Percentiles rank a stretch among this genome's conserved stretches.
phyloP scores from a whole-genome alignment of 2,797 vertebrate genomes.

The Sardinella longiceps region DNA sequence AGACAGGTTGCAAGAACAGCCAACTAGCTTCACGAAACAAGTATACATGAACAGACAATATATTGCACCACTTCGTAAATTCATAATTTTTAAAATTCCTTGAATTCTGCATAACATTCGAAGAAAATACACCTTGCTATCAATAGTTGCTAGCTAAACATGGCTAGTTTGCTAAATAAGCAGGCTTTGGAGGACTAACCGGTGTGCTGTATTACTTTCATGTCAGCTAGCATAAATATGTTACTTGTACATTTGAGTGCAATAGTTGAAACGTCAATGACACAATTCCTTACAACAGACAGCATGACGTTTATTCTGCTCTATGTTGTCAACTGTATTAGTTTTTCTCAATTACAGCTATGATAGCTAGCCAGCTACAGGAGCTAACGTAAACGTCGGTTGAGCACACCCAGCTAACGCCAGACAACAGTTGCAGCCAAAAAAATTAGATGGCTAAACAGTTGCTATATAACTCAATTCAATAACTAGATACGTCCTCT shows the following conservation, averaged over 20 bases:
- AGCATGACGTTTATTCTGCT: background rate
- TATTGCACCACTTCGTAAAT: background rate
- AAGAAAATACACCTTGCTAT: background rate
- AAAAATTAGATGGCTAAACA: background rate
- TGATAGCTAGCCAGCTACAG: background rate
- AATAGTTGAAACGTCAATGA: background rate
- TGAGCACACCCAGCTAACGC: background rate
- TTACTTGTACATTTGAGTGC: background rate
- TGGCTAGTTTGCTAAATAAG: background rate
- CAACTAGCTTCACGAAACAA: background rate
- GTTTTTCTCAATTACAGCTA: background rate
- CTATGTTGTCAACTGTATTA: background rate
- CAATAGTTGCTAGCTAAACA: background rate
- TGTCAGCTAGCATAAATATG: background rate
- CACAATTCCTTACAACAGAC: background rate
- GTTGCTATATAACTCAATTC: background rate
- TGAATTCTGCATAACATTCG: background rate
- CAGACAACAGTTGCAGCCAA: background rate
- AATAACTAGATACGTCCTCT: background rate
- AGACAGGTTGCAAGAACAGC: background rate
- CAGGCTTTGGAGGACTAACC: background rate
- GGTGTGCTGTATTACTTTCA: background rate
- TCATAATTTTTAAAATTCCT: background rate
- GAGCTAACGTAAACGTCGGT: slow-evolving; percentile 5
- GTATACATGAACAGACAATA: background rate